Percentiles rank a stretch among this genome's conserved stretches.
Evolutionary conservation across 2,113 vertebrate genomes (phyloP).

Genomic region (Pseudorhombus dupliciocellatus): DNA sequence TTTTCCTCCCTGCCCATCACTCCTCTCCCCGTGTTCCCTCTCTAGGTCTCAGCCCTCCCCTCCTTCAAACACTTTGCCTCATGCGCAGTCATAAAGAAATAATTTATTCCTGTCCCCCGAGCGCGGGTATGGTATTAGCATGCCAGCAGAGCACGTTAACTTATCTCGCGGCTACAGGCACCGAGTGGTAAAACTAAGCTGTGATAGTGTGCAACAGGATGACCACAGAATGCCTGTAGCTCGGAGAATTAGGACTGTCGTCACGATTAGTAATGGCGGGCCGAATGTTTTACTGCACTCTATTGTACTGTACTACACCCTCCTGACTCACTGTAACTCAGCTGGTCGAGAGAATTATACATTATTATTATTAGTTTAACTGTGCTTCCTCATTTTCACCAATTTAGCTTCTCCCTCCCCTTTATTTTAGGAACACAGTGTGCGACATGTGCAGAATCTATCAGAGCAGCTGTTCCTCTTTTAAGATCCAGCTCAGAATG

Average conservation of each 20-base stretch:
- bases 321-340: constrained; percentile 40
- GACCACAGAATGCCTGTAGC: constrained; percentile 74
- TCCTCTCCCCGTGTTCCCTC: constrained; percentile 38
- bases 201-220: constrained; percentile 74
- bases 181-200: constrained; percentile 73
- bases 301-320: constrained; percentile 50
- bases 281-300: constrained; percentile 66
- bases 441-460: constrained; percentile 26
- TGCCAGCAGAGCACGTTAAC: constrained; percentile 72
- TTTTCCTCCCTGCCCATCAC: constrained; percentile 32
- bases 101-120: constrained; percentile 67
- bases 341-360: constrained; percentile 18
- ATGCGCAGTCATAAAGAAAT: constrained; percentile 74
- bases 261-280: constrained; percentile 67
- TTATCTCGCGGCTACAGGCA: constrained; percentile 78
- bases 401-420: constrained; percentile 28
- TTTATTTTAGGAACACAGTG: not conserved
- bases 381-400: constrained; percentile 7
- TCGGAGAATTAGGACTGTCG: constrained; percentile 68
- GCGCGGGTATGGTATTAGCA: constrained; percentile 68
- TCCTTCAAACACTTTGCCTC: constrained; percentile 54
- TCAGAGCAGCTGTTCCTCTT: constrained; percentile 29
- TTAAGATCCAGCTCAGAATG: constrained; percentile 17
- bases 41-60: constrained; percentile 25
- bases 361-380: constrained; percentile 13